Conservation (phyloP, 1,140 invertebrate species). For the Neodiprion virginianus region DNA sequence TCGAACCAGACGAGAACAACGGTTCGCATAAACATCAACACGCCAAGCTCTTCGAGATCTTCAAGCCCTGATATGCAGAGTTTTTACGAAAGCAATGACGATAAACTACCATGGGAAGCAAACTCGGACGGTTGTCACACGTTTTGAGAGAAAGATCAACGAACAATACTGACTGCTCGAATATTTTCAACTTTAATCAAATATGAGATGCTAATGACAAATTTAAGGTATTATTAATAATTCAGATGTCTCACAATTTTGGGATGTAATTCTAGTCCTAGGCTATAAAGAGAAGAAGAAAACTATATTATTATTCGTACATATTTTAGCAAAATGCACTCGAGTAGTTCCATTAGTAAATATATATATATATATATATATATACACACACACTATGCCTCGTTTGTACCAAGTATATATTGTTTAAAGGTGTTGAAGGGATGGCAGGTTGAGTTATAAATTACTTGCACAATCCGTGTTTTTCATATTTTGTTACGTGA, state of each 20-base stretch:
- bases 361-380: conserved; percentile 33
- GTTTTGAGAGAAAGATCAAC: neutral
- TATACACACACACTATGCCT: conserved; percentile 25
- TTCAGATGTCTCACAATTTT: neutral
- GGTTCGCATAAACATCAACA: conserved; percentile 35
- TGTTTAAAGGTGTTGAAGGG: neutral
- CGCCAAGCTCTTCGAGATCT: conserved; percentile 39
- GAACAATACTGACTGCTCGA: too few species aligned
- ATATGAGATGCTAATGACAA: neutral
- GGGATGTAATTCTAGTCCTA: too few species aligned
- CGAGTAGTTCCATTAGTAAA: conserved; percentile 2
- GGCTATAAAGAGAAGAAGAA: too few species aligned
- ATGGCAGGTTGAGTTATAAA: neutral
- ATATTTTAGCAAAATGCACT: too few species aligned
- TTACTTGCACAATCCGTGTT: neutral
- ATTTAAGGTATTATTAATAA: neutral
- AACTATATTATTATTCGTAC: too few species aligned
- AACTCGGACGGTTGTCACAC: conserved; percentile 4
- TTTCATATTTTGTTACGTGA: too few species aligned
- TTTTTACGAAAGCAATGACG: conserved; percentile 17
- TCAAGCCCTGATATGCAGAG: conserved; percentile 36
- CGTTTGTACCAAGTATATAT: neutral
- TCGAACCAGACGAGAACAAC: neutral
- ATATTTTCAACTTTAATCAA: too few species aligned
- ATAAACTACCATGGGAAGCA: conserved; percentile 22